Evolutionary conservation across 2,113 vertebrate species (phyloP).

Genomic region (Chlorodrepanis virens): DNA sequence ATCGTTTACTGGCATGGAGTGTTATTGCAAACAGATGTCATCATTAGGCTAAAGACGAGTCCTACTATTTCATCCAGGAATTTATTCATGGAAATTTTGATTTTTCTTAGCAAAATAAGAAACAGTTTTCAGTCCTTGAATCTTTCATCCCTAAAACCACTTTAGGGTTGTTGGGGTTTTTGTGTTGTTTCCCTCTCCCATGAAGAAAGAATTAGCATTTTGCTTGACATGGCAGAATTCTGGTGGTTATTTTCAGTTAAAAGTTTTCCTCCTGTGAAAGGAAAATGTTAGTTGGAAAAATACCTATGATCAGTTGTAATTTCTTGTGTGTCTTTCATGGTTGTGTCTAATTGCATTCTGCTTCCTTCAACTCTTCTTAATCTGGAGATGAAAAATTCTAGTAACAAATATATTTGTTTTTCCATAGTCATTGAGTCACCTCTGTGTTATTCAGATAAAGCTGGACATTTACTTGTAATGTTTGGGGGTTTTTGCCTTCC

Average conservation of each 20-base stretch:
- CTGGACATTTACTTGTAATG: neutral
- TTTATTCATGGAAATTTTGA: slow-evolving; percentile 9
- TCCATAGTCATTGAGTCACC: neutral
- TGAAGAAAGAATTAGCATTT: neutral
- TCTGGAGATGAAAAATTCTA: neutral
- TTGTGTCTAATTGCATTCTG: neutral
- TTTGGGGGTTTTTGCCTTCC: neutral
- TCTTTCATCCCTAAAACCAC: neutral
- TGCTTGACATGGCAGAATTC: neutral
- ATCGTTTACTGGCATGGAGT: slow-evolving; percentile 32
- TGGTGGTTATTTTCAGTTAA: neutral
- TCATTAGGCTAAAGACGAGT: neutral
- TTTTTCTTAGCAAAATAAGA: neutral
- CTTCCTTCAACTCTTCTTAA: neutral
- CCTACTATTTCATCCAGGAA: slow-evolving; percentile 14
- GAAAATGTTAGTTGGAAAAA: slow-evolving; percentile 3
- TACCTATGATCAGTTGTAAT: neutral
- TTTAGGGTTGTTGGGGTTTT: neutral
- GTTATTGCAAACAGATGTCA: slow-evolving; percentile 63
- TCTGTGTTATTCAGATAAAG: neutral
- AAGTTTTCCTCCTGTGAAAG: neutral
- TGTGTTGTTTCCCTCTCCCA: neutral
- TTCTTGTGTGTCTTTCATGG: neutral
- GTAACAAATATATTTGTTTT: neutral
- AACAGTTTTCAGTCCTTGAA: neutral